These are phyloP conservation scores for Crossoptilon crossoptilon DNA, from an alignment of 2,797 vertebrate genomes.

Conservation along the genomic window DNA sequence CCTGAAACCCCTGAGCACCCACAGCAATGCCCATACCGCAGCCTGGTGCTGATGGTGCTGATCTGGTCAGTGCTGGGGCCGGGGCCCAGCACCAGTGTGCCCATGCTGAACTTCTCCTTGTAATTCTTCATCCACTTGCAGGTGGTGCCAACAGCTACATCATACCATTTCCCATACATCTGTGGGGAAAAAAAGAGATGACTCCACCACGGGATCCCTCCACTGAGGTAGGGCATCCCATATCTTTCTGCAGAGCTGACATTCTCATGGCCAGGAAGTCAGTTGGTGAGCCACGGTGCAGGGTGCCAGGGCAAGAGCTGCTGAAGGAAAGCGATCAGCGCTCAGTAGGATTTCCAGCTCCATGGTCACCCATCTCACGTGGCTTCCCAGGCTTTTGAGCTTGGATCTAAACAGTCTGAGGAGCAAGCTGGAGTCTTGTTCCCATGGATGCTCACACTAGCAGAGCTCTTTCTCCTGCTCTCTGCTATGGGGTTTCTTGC, in stretches of 20 bases:
- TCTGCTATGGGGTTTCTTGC: too few species aligned
- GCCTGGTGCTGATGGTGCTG: conserved; percentile 62
- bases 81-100: conserved; percentile 80
- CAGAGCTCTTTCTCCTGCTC: neutral
- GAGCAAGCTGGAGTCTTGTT: neutral
- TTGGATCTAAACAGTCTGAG: neutral
- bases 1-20: accelerated
- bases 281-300: neutral
- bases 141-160: conserved; percentile 82
- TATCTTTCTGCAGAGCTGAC: neutral
- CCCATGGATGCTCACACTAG: neutral
- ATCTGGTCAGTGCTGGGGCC: conserved; percentile 34
- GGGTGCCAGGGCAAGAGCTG: neutral
- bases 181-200: conserved; percentile 33
- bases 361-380: too few species aligned
- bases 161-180: conserved; percentile 92
- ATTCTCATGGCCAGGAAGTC: neutral
- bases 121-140: conserved; percentile 79
- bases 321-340: neutral
- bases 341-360: neutral
- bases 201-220: accelerated
- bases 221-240: neutral
- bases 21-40: conserved; percentile 61
- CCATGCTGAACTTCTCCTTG: conserved; percentile 76
- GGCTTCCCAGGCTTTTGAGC: neutral